A percentile compares a stretch with the other conserved stretches of the same genome.
Evolutionary conservation across 1,140 invertebrate genomes (phyloP).

Genomic region (Saccostrea echinata): DNA sequence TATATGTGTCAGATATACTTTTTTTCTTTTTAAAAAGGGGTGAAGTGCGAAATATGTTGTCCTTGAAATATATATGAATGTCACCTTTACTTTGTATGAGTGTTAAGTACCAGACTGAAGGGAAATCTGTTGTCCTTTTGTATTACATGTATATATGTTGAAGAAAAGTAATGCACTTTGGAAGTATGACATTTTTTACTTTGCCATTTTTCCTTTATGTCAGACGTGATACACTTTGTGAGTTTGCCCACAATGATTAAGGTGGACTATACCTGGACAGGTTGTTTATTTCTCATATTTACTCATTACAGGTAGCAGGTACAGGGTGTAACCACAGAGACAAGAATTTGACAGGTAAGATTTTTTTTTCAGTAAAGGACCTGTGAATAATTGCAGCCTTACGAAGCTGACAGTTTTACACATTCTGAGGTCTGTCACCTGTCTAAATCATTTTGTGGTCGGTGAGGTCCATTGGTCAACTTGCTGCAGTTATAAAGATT

Average conservation of each 20-base stretch:
- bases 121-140: neutral
- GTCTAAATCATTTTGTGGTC: neutral
- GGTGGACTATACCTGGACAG: neutral
- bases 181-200: neutral
- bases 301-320: neutral
- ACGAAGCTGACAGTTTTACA: neutral
- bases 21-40: neutral
- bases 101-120: neutral
- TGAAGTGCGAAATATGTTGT: neutral
- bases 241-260: neutral
- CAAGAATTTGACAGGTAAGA: neutral
- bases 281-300: neutral
- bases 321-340: neutral
- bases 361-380: neutral
- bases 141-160: neutral
- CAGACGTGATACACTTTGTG: neutral
- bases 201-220: neutral
- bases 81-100: neutral
- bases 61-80: slow-evolving; percentile 26
- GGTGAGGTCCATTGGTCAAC: neutral
- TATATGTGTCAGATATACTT: neutral
- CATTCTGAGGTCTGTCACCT: neutral
- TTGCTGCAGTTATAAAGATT: neutral
- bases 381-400: neutral
- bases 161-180: neutral